Percentiles rank a stretch among this genome's conserved stretches.
These are phyloP conservation scores for Halichoerus grypus DNA, from an alignment of 2,113 vertebrate species.

Conservation along the genomic window DNA sequence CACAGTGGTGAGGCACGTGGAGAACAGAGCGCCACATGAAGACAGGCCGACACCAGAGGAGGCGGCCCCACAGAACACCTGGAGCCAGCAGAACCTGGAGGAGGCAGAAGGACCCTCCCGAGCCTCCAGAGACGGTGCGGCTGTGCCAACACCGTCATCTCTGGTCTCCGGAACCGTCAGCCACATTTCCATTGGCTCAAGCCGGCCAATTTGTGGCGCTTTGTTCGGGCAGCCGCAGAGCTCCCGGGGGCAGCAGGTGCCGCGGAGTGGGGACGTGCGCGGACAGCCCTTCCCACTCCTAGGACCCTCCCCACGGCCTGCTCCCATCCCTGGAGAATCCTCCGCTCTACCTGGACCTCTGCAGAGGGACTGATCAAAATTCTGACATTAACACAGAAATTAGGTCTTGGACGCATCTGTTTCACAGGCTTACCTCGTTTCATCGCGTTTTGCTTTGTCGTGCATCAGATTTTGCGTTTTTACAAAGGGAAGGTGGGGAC, in stretches of 20 bases:
- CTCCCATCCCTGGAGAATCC: neutral
- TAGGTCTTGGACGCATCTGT: neutral
- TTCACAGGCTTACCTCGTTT: neutral
- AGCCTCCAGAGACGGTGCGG: accelerated
- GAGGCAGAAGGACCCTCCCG: neutral
- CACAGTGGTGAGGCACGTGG: neutral
- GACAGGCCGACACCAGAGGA: neutral
- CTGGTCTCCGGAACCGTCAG: neutral
- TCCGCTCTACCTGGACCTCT: neutral
- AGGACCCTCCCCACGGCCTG: neutral
- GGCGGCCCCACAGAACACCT: neutral
- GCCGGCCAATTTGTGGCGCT: neutral
- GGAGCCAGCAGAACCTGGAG: neutral
- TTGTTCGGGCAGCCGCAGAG: accelerated
- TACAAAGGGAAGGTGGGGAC: neutral
- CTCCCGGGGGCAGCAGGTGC: neutral
- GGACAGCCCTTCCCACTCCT: too few relatives aligned
- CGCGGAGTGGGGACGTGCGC: accelerated
- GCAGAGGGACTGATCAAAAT: neutral
- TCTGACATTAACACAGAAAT: neutral
- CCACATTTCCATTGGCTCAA: too few relatives aligned
- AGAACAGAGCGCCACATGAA: neutral
- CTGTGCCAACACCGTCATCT: neutral
- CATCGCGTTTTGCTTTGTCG: neutral
- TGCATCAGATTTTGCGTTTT: neutral